Evolutionary conservation across 1,140 invertebrate genomes (phyloP).

Genomic region (Drosophila suzukii): DNA sequence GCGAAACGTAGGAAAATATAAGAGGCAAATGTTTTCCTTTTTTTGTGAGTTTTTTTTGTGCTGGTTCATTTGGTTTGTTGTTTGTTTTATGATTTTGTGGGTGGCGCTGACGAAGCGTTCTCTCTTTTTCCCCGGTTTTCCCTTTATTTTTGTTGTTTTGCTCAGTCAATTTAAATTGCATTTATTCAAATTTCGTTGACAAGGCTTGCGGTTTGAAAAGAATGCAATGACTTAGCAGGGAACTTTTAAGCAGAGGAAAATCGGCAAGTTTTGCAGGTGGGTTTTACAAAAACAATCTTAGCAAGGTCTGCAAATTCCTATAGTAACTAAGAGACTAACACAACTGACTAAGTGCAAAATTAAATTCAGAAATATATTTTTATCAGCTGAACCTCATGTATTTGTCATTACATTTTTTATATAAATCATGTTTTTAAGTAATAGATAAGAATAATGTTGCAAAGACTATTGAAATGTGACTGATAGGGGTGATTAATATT

Average conservation of each 20-base stretch:
- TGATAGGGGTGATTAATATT: not conserved
- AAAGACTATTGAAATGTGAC: not conserved
- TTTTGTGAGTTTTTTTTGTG: slow-evolving; percentile 2
- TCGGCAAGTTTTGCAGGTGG: slow-evolving; percentile 12
- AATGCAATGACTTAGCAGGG: slow-evolving; percentile 18
- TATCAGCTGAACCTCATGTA: not conserved
- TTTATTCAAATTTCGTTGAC: slow-evolving; percentile 64
- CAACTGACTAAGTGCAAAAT: not conserved
- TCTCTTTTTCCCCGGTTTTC: slow-evolving; percentile 11
- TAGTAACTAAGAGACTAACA: too few species aligned
- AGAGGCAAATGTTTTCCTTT: slow-evolving; percentile 33
- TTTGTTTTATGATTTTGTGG: slow-evolving; percentile 38
- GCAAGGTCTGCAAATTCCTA: not conserved
- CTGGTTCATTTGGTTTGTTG: slow-evolving; percentile 22
- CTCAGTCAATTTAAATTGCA: slow-evolving; percentile 61
- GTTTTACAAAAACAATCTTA: not conserved
- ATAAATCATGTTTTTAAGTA: not conserved
- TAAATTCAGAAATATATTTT: not conserved
- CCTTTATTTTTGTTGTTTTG: slow-evolving; percentile 24
- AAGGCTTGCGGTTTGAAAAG: slow-evolving; percentile 40
- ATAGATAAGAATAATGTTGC: not conserved
- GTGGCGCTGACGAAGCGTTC: slow-evolving; percentile 28
- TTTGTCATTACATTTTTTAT: not conserved
- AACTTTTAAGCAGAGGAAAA: slow-evolving; percentile 17
- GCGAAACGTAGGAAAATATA: slow-evolving; percentile 32